Evolutionary conservation across 2,888 invertebrate genomes (phyloP).

Genomic region (Pachymerium ferrugineum): DNA sequence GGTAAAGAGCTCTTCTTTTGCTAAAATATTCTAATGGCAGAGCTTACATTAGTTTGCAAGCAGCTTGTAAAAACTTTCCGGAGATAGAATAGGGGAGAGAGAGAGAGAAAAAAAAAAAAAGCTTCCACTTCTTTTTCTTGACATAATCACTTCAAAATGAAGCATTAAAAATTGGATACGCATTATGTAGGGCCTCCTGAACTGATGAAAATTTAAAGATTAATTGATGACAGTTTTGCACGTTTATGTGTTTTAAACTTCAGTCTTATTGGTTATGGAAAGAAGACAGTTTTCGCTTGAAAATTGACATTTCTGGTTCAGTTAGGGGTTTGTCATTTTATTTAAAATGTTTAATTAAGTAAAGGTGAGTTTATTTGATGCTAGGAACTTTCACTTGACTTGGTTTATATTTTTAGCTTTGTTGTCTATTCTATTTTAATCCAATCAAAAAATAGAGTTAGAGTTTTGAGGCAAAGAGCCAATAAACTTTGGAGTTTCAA

Average conservation of each 20-base stretch:
- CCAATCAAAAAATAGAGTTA: slow-evolving; percentile 1
- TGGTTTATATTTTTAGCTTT: neutral
- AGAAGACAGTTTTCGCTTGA: too few species aligned
- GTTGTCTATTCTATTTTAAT: neutral
- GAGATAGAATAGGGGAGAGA: neutral
- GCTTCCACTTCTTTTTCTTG: slow-evolving; percentile 8
- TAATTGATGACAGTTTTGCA: neutral
- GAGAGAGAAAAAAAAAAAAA: slow-evolving; percentile 3
- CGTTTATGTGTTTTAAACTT: too few species aligned
- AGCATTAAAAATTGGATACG: slow-evolving; percentile 10
- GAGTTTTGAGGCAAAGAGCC: neutral
- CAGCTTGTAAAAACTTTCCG: slow-evolving; percentile 10
- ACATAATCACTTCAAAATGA: slow-evolving; percentile 11
- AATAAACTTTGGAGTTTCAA: neutral
- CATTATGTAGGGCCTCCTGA: neutral
- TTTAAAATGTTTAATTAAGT: neutral
- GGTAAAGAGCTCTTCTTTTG: neutral
- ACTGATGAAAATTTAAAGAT: neutral
- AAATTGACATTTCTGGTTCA: too few species aligned
- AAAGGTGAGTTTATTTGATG: neutral
- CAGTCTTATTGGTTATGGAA: too few species aligned
- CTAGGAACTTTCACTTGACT: neutral
- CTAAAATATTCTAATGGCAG: slow-evolving; percentile 2
- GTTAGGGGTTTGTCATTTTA: too few species aligned
- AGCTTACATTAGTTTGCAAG: slow-evolving; percentile 12